Base-by-base conservation (phyloP, 2,888 invertebrate genomes). In the Sepiola atlantica region DNA sequence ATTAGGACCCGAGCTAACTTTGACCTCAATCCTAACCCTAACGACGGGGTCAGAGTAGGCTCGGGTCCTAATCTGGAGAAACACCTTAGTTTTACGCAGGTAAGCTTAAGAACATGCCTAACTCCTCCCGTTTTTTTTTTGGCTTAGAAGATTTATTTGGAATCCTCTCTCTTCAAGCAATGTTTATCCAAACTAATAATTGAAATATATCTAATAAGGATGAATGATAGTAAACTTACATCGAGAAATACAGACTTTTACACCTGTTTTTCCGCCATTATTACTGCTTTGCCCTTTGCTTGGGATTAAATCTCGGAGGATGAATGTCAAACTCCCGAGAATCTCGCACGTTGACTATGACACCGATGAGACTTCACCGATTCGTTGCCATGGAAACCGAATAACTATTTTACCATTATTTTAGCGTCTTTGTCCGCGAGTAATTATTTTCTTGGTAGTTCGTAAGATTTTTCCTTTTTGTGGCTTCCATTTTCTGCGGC, bases 171-270 rank as follows among this genome's bases (percentile, higher is more conserved):
- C 45, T 45, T n/a, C 16, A 45, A 45, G 45, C 45, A 45, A 18
- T n/a, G n/a, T 4, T 32, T 12, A 45, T 45, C 12, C n/a, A 77
- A 77, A 77, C n/a, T 14, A 77, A 77, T 77, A 2, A n/a, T 77
- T 77, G n/a, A 32, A n/a, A 77, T 77, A 21, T 2, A n/a, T 77
- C 32, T 24, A 6, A 61, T 8, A 61, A 61, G 6, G 61, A 28
- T 77, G n/a, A n/a, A 32, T 77, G 32, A 8, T 77, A 77, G 18
- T 32, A 32, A 61, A 94, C 96, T 95, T 95, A 96, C 96, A 95
- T 96, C 96, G 18, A 96, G 95, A 95, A 96, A 96, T 94, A 96
- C 96, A 57, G 96, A 95, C 90, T 95, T 96, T 94, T 96, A 96
- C 14, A 95, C 94, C 91, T 92, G 45, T 24, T 92, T 24, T 21